Conservation (phyloP, 2,888 invertebrate genomes). For the Eupelmus urozonus region DNA sequence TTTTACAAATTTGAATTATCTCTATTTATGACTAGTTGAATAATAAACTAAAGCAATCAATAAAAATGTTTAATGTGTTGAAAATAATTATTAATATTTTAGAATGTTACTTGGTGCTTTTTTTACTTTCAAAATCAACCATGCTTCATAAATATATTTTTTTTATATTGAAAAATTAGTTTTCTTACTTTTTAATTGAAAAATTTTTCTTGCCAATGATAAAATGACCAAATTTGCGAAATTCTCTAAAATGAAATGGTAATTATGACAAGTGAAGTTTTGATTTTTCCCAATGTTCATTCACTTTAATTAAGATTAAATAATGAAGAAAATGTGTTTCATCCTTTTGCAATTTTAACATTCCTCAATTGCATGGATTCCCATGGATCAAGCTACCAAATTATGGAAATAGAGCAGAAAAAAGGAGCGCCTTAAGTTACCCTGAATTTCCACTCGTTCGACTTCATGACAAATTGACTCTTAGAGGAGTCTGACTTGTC, state of each 20-base stretch:
- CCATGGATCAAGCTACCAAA: constrained; percentile 62
- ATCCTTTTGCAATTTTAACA: constrained; percentile 32
- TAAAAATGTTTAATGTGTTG: background rate
- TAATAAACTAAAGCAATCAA: background rate
- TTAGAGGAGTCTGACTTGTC: constrained; percentile 79
- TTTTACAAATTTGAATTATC: background rate
- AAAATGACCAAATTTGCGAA: constrained; percentile 21
- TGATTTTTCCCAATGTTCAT: constrained; percentile 37
- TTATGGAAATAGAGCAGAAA: constrained; percentile 66
- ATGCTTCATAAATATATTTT: background rate
- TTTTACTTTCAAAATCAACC: background rate
- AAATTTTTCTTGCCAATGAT: constrained; percentile 8
- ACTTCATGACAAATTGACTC: constrained; percentile 79
- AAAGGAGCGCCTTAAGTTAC: constrained; percentile 78
- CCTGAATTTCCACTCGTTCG: constrained; percentile 84
- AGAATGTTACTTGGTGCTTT: too few relatives aligned
- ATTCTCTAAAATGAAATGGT: constrained; percentile 45
- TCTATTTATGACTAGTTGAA: too few relatives aligned
- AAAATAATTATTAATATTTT: background rate
- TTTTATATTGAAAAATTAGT: background rate
- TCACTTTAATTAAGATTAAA: constrained; percentile 21
- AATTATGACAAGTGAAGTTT: constrained; percentile 29
- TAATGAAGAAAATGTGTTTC: constrained; percentile 29
- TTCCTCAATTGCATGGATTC: constrained; percentile 45
- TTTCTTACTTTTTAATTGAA: background rate